Base-by-base conservation (phyloP, 2,797 vertebrate genomes). In the Paguma larvata region DNA sequence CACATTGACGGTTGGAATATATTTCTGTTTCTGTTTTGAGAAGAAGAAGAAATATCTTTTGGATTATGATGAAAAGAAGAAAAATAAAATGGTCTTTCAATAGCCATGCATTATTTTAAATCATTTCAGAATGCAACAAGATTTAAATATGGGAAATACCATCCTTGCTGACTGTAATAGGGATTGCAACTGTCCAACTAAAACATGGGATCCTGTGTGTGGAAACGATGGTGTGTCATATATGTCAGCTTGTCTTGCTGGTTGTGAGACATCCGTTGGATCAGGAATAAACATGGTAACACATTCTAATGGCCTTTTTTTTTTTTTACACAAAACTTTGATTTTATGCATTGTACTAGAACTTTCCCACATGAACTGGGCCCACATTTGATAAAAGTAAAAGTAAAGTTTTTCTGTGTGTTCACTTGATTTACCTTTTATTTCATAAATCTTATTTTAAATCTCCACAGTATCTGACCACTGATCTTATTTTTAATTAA, bases 151-250 rank as follows among this genome's bases (percentile, higher is more conserved):
- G 65, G 98, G 97, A 72, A 98, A 96, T 32, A 96, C 95, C 65
- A 97, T 99, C 0, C 97, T 99, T 59, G 98, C 99, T 48, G 98
- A 98, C 65, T 99, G 99, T 97, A 99, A 99, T 98, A 95, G 72
- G 21, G 94, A 98, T 82, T 99, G 99, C 93, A 99, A 98, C 2
- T 99, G 99, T 83, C 98, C 98, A 1, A 68, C 97, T 23, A 98
- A 99, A 93, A 98, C 98, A 44, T 99, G 99, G 99, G 99, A 99
- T 68, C 99, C 99, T 0, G 99, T 99, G 92, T 99, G 99, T 86
- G 99, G 99, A 1, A 98, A 98, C 94, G 99, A 99, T 7, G 99
- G 99, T 41, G 98, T 99, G 91, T 99, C 99, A 0, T 99, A 99
- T 0, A 96, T 99, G 97, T 99, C 99, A 6, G 99, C 99, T 0